phyloP scores from a whole-genome alignment of 2,888 invertebrate genomes.

The Eilema depressum region DNA sequence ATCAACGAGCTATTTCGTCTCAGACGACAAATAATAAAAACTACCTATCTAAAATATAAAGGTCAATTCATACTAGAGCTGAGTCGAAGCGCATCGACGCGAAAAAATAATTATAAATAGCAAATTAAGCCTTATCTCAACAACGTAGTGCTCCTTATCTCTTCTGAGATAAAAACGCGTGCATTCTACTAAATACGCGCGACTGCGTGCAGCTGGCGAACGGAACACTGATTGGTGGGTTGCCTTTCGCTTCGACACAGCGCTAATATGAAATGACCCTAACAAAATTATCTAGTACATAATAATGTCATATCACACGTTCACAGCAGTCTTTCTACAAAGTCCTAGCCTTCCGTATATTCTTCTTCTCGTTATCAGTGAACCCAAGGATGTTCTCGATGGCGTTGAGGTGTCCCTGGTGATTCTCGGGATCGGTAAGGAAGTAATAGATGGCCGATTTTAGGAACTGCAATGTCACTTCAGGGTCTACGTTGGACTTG shows the following conservation, averaged over 20 bases:
- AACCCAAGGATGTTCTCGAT: conserved; percentile 97
- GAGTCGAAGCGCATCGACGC: too few relatives aligned
- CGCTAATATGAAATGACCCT: conserved; percentile 17
- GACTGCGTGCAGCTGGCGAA: too few relatives aligned
- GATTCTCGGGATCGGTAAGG: conserved; percentile 95
- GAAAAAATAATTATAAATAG: too few relatives aligned
- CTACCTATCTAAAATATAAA: conserved; percentile 52
- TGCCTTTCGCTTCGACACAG: too few relatives aligned
- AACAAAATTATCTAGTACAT: conserved; percentile 66
- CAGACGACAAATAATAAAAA: conserved; percentile 63
- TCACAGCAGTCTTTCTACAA: conserved; percentile 78
- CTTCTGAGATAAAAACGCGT: too few relatives aligned
- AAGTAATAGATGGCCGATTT: conserved; percentile 98
- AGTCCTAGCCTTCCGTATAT: conserved; percentile 90
- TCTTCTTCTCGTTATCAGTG: conserved; percentile 92
- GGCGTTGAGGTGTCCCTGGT: conserved; percentile 94
- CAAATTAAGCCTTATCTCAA: too few relatives aligned
- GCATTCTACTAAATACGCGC: too few relatives aligned
- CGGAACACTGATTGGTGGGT: too few relatives aligned
- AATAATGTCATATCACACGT: conserved; percentile 76
- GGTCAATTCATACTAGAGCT: too few relatives aligned
- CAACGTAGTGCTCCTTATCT: too few relatives aligned
- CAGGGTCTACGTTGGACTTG: conserved; percentile 93
- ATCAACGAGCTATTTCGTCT: conserved; percentile 50
- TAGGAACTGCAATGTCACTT: conserved; percentile 96